Conservation (phyloP, 2,888 invertebrate genomes). For the Cremastinae sp. region DNA sequence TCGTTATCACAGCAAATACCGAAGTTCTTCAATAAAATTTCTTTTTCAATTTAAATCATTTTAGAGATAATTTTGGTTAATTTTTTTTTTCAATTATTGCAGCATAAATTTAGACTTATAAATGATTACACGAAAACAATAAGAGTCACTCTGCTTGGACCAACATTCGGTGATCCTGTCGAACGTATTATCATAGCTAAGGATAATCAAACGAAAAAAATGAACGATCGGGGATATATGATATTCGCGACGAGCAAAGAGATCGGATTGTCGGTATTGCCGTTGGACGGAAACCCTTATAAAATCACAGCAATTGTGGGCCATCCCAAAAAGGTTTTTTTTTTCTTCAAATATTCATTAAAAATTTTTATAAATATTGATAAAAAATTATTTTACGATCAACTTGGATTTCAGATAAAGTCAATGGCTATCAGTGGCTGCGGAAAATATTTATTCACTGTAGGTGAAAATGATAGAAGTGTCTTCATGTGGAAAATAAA, state of each 20-base stretch:
- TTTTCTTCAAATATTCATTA: background rate
- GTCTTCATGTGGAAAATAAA: slow-evolving; percentile 84
- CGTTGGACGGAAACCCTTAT: slow-evolving; percentile 89
- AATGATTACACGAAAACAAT: slow-evolving; percentile 85
- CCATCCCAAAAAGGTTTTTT: slow-evolving; percentile 84
- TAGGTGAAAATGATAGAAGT: slow-evolving; percentile 82
- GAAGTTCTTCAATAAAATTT: no score
- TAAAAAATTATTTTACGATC: background rate
- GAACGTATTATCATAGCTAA: slow-evolving; percentile 79
- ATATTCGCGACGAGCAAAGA: slow-evolving; percentile 85
- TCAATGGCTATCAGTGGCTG: slow-evolving; percentile 80
- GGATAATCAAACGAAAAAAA: slow-evolving; percentile 53
- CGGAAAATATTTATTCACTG: slow-evolving; percentile 82
- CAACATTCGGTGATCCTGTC: slow-evolving; percentile 86
- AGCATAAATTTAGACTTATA: slow-evolving; percentile 86
- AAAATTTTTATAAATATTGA: background rate
- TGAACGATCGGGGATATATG: slow-evolving; percentile 81
- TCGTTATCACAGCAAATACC: slow-evolving; percentile 84
- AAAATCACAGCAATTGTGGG: slow-evolving; percentile 84
- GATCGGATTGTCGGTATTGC: slow-evolving; percentile 86
- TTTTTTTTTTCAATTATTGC: slow-evolving; percentile 78
- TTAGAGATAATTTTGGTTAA: background rate
- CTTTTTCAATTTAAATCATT: background rate
- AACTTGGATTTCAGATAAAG: slow-evolving; percentile 72
- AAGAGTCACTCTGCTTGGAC: slow-evolving; percentile 85